Conservation (phyloP, 2,113 vertebrate genomes). For the Panurus biarmicus region DNA sequence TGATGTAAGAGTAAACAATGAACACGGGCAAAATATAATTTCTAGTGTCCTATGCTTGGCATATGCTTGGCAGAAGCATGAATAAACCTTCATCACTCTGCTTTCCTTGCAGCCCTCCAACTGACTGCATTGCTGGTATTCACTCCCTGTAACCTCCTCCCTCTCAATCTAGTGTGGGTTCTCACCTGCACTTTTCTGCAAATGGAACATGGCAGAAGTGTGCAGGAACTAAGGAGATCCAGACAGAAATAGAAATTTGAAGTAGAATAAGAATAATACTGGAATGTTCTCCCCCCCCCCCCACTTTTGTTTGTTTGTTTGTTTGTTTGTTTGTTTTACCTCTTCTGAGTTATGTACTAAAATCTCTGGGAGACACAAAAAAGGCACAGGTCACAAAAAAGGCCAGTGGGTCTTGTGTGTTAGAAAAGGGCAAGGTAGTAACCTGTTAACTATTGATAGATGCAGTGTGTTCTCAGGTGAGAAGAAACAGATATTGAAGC, state of each 20-base stretch:
- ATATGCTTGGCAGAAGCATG: neutral
- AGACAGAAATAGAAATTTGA: neutral
- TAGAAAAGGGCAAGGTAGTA: neutral
- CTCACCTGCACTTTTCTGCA: neutral
- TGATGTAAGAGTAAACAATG: neutral
- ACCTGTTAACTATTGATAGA: neutral
- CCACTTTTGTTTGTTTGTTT: no score
- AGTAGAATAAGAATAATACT: neutral
- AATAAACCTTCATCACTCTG: neutral
- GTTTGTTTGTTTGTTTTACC: neutral
- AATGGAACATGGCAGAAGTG: neutral
- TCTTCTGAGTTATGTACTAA: neutral
- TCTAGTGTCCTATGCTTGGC: neutral
- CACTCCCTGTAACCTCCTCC: neutral
- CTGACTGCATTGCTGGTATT: neutral
- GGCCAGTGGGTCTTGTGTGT: no score
- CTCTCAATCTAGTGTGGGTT: neutral
- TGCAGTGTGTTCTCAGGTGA: neutral
- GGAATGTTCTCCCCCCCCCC: neutral
- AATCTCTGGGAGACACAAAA: neutral
- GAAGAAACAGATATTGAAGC: neutral
- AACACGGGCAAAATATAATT: neutral
- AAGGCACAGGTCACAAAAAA: neutral
- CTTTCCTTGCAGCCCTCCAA: neutral
- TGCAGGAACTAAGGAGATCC: neutral